Conservation (phyloP, 2,113 vertebrate genomes). For the Erythrocercus mccallii region DNA sequence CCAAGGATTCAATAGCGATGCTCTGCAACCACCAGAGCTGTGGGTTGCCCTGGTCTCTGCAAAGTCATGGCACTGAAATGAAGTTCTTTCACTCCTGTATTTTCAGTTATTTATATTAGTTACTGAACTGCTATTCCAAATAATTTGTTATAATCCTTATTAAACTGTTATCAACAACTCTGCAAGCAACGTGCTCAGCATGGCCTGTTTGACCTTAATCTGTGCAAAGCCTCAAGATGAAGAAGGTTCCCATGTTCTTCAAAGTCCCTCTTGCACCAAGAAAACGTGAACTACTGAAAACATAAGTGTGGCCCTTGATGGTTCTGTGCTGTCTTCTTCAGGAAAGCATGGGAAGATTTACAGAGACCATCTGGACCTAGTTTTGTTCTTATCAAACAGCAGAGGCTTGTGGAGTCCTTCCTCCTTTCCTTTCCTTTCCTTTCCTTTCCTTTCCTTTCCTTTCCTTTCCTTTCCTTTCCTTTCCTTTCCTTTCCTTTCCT, state of each 20-base stretch:
- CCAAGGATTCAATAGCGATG: neutral
- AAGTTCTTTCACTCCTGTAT: neutral
- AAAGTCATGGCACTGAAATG: neutral
- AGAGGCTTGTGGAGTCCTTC: neutral
- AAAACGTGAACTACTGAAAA: neutral
- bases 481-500: too few relatives aligned
- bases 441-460: too few relatives aligned
- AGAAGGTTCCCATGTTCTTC: neutral
- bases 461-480: too few relatives aligned
- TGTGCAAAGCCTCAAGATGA: neutral
- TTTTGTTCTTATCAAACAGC: constrained; percentile 36
- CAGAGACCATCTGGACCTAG: neutral
- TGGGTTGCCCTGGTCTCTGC: neutral
- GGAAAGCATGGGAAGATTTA: neutral
- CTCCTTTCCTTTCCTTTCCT: too few relatives aligned
- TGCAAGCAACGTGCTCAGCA: neutral
- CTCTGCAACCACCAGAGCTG: neutral
- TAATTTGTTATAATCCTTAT: neutral
- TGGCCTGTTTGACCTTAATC: neutral
- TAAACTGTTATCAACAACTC: neutral
- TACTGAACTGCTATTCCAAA: neutral
- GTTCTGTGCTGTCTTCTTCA: neutral
- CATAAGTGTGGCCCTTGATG: neutral
- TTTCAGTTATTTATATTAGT: neutral
- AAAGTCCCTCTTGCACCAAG: neutral